These are phyloP conservation scores for Drosophila paracracens DNA, from an alignment of 2,888 invertebrate species.

Conservation along the genomic window DNA sequence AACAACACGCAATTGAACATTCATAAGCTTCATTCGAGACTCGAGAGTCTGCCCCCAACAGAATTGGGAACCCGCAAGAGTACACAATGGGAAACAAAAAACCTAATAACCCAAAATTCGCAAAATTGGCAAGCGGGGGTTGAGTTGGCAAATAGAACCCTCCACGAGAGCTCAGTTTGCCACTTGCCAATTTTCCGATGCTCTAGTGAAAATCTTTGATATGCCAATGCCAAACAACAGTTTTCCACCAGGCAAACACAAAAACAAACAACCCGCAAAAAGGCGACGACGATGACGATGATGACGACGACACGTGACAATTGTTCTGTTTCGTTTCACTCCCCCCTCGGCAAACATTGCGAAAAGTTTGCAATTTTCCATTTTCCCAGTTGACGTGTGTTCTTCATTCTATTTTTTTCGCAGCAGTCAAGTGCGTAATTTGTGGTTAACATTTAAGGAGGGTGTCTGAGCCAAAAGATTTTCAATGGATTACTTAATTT, in stretches of 20 bases:
- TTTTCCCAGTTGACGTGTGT: constrained; percentile 44
- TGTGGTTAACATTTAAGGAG: constrained; percentile 50
- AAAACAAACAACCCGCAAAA: constrained; percentile 34
- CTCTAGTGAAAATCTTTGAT: constrained; percentile 70
- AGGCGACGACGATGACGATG: constrained; percentile 18
- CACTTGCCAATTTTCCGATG: constrained; percentile 62
- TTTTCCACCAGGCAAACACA: constrained; percentile 54
- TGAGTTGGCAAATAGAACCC: constrained; percentile 20
- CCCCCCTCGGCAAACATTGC: constrained; percentile 16
- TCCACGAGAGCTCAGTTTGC: constrained; percentile 26
- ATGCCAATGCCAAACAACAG: constrained; percentile 59
- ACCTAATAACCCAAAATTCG: constrained; percentile 72
- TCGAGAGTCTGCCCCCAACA: constrained; percentile 1
- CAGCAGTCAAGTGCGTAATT: constrained; percentile 78
- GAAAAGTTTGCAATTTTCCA: constrained; percentile 65
- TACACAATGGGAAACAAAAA: constrained; percentile 45
- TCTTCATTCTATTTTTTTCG: constrained; percentile 18
- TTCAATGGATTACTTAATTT: constrained; percentile 56
- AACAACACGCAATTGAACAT: constrained; percentile 72
- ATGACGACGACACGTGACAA: constrained; percentile 72
- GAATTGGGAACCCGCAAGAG: constrained; percentile 50
- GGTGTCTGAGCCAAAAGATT: constrained; percentile 19
- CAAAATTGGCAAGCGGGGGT: constrained; percentile 53
- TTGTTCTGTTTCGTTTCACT: constrained; percentile 57
- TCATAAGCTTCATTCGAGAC: constrained; percentile 50